Conservation (phyloP, 2,113 vertebrate species). For the Machaerirhynchus nigripectus region DNA sequence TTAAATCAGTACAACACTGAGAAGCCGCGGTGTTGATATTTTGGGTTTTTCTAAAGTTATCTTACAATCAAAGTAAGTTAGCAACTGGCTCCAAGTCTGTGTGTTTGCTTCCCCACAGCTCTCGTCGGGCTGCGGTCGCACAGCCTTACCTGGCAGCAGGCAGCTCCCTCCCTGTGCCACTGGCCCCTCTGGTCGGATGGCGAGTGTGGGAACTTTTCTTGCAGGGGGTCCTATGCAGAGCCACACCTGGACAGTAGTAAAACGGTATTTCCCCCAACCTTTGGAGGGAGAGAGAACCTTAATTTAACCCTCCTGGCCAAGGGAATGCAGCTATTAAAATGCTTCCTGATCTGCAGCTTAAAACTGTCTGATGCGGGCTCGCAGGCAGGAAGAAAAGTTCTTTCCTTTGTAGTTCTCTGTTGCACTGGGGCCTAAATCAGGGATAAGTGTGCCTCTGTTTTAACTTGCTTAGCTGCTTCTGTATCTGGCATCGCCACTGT, state of each 20-base stretch:
- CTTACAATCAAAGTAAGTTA: background rate
- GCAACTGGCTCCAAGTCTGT: background rate
- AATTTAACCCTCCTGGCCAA: background rate
- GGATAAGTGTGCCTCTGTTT: background rate
- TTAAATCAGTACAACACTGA: background rate
- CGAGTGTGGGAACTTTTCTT: background rate
- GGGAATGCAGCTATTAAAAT: background rate
- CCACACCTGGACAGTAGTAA: background rate
- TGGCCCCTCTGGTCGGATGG: background rate
- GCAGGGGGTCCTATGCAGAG: background rate
- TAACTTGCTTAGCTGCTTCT: background rate
- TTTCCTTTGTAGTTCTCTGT: background rate
- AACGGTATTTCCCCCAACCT: background rate
- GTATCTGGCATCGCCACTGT: background rate
- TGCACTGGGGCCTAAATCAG: background rate
- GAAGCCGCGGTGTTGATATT: background rate
- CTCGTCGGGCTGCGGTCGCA: fast-evolving
- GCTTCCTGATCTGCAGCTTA: background rate
- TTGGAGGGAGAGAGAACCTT: fast-evolving
- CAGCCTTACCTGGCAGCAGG: background rate
- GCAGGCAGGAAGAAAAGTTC: background rate
- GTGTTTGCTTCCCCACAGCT: fast-evolving
- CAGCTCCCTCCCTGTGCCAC: background rate
- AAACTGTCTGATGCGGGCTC: background rate
- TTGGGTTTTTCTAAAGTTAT: background rate